phyloP scores from a whole-genome alignment of 2,888 invertebrate species.

The Drosophila pegasa region DNA sequence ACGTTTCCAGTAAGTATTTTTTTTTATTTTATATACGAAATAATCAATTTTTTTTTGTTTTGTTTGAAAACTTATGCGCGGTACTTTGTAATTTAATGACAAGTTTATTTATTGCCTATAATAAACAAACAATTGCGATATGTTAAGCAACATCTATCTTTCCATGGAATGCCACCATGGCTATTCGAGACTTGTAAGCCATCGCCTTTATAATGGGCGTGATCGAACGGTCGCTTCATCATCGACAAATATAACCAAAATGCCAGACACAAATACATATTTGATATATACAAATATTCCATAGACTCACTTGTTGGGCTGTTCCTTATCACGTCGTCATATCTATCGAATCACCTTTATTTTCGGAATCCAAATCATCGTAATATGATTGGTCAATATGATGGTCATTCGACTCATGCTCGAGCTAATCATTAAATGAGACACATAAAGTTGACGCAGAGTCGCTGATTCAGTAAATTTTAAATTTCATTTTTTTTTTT shows the following conservation, averaged over 20 bases:
- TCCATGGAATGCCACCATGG: neutral
- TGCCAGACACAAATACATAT: neutral
- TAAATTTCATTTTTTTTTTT: no score
- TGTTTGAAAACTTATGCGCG: slow-evolving; percentile 26
- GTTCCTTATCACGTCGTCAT: neutral
- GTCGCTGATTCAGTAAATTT: slow-evolving; percentile 14
- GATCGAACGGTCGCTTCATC: neutral
- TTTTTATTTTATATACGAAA: slow-evolving; percentile 9
- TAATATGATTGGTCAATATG: no score
- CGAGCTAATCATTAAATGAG: neutral
- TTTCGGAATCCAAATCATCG: neutral
- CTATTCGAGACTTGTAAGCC: neutral
- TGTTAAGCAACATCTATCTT: neutral
- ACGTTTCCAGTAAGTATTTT: slow-evolving; percentile 27
- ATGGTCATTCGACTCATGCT: neutral
- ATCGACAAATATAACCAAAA: neutral
- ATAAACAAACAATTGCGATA: slow-evolving; percentile 48
- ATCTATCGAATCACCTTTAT: neutral
- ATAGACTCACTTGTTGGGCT: neutral
- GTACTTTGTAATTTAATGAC: slow-evolving; percentile 55
- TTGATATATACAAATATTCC: neutral
- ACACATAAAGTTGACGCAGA: neutral
- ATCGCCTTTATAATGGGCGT: neutral
- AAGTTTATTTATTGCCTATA: slow-evolving; percentile 56
- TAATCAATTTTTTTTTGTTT: slow-evolving; percentile 11